phyloP scores from a whole-genome alignment of 2,797 vertebrate genomes.

The Sebastes steindachneri region DNA sequence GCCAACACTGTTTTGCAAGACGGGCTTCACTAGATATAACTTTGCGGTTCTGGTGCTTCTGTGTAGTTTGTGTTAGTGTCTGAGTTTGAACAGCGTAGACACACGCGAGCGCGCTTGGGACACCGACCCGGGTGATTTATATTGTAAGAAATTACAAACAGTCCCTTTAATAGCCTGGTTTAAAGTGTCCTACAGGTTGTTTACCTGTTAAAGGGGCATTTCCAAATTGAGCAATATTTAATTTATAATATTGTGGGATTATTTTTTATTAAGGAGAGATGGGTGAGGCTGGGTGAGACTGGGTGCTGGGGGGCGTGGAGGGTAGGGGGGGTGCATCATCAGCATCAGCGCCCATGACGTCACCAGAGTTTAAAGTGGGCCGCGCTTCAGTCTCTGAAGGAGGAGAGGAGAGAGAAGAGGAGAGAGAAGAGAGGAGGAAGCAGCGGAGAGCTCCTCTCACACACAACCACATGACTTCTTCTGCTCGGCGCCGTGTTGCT shows the following conservation, averaged over 20 bases:
- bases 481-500: background rate
- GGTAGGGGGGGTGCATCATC: slow-evolving; percentile 22
- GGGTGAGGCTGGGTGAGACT: background rate
- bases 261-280: background rate
- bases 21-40: no score
- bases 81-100: no score
- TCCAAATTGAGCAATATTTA: background rate
- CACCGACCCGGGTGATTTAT: no score
- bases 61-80: no score
- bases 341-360: slow-evolving; percentile 79
- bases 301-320: background rate
- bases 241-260: background rate
- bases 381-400: slow-evolving; percentile 78
- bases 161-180: background rate
- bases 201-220: background rate
- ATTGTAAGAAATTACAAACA: no score
- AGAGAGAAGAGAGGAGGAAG: slow-evolving; percentile 44
- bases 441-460: slow-evolving; percentile 2
- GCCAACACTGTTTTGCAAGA: no score
- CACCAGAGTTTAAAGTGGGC: slow-evolving; percentile 87
- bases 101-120: no score
- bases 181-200: background rate
- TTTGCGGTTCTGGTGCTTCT: no score
- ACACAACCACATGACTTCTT: slow-evolving; percentile 30
- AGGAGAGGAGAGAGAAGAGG: slow-evolving; percentile 51